Conservation (phyloP, 2,797 vertebrate genomes). For the Phylloscopus collybita region DNA sequence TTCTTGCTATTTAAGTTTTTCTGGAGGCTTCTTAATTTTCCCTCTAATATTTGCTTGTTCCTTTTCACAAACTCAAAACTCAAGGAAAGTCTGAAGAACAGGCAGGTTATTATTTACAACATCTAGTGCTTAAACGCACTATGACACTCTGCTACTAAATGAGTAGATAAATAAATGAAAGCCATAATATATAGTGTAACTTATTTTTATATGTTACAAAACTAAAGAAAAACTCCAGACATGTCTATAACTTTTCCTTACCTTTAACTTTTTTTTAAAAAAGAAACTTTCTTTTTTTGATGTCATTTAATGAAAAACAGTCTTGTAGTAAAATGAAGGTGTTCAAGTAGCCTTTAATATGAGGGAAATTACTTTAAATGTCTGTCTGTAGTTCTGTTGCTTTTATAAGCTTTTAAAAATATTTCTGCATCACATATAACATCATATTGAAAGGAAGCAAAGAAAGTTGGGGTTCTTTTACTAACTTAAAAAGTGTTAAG, state of each 20-base stretch:
- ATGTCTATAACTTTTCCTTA: not conserved
- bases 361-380: not conserved
- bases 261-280: not conserved
- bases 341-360: slow-evolving; percentile 12
- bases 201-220: slow-evolving; percentile 42
- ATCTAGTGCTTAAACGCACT: not conserved
- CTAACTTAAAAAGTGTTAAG: not conserved
- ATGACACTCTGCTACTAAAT: not conserved
- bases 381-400: not conserved
- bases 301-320: slow-evolving; percentile 8
- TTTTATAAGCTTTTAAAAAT: not conserved
- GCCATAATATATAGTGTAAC: slow-evolving; percentile 28
- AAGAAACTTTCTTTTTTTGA: not conserved
- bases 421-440: not conserved
- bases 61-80: not conserved
- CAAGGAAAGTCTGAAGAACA: not conserved
- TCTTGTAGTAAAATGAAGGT: slow-evolving; percentile 30
- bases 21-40: not conserved
- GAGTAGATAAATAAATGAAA: not conserved
- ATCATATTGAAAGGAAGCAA: not conserved
- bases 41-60: not conserved
- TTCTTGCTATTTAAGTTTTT: not conserved
- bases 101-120: not conserved
- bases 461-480: not conserved
- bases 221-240: not conserved